These are phyloP conservation scores for Perithous albicinctus DNA, from an alignment of 2,888 invertebrate genomes.

Conservation along the genomic window DNA sequence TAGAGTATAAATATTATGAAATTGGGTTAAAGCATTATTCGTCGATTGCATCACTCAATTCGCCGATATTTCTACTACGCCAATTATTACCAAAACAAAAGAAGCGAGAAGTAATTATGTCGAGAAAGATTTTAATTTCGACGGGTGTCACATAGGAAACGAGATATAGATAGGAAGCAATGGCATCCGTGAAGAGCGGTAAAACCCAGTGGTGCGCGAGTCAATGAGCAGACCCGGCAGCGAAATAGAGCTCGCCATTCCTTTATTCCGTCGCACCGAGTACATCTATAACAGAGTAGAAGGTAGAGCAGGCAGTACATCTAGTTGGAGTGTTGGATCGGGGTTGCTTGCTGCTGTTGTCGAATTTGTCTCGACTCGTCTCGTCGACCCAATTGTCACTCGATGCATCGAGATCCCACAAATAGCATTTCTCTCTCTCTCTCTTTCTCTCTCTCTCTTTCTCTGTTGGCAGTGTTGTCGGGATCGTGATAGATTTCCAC, in stretches of 20 bases:
- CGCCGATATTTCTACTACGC: neutral
- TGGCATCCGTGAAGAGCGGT: neutral
- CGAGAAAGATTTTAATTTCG: neutral
- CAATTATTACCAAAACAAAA: no score
- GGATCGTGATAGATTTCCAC: conserved; percentile 39
- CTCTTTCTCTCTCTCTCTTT: no score
- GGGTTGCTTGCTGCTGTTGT: conserved; percentile 6
- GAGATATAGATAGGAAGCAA: neutral
- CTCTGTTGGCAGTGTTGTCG: no score
- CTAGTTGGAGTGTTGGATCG: neutral
- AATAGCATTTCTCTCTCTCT: conserved; percentile 51
- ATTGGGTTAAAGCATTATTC: neutral
- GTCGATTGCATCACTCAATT: neutral
- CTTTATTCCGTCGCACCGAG: conserved; percentile 24
- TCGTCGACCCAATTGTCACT: conserved; percentile 67
- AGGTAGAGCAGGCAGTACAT: conserved; percentile 15
- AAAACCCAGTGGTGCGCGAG: neutral
- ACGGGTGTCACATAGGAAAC: no score
- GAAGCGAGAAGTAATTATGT: neutral
- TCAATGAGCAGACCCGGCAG: conserved; percentile 21
- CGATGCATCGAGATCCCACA: conserved; percentile 57
- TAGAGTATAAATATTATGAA: no score
- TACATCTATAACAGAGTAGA: conserved; percentile 34
- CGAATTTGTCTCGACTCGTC: conserved; percentile 53
- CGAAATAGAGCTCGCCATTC: conserved; percentile 27